phyloP scores from a whole-genome alignment of 2,797 vertebrate genomes.

The Iguana delicatissima region DNA sequence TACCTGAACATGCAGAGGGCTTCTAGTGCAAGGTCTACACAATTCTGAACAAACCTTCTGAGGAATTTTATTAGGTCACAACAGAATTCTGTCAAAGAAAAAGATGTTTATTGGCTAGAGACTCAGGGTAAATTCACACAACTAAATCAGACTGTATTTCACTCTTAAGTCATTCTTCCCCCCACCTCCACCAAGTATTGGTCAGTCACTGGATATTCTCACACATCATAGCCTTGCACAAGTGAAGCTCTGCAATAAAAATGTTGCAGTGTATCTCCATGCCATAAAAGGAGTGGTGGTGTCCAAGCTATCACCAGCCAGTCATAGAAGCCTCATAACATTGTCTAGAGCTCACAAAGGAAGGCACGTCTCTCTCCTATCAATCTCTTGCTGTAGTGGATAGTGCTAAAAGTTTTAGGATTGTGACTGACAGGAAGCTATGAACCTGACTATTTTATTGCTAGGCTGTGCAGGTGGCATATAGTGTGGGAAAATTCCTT shows the following conservation, averaged over 20 bases:
- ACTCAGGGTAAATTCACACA: neutral
- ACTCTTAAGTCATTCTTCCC: neutral
- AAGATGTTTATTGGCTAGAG: neutral
- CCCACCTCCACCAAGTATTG: neutral
- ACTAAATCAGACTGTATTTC: neutral
- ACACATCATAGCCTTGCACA: neutral
- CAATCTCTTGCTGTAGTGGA: neutral
- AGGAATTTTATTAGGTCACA: constrained; percentile 1
- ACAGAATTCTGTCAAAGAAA: neutral
- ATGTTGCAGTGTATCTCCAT: neutral
- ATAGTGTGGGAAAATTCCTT: neutral
- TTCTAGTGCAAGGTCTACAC: neutral
- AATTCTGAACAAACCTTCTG: neutral
- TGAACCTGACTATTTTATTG: neutral
- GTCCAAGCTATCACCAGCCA: neutral
- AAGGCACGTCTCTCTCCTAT: neutral
- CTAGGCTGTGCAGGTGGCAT: neutral
- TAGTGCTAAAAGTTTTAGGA: neutral
- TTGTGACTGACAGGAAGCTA: neutral
- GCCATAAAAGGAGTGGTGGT: neutral
- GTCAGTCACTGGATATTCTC: neutral
- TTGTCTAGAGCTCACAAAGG: neutral
- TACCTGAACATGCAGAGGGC: neutral
- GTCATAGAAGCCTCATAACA: too few relatives aligned
- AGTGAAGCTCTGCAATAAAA: neutral